Percentiles rank a stretch among this genome's conserved stretches.
Evolutionary conservation across 2,113 vertebrate genomes (phyloP).

Genomic region (Etheostoma cragini): DNA sequence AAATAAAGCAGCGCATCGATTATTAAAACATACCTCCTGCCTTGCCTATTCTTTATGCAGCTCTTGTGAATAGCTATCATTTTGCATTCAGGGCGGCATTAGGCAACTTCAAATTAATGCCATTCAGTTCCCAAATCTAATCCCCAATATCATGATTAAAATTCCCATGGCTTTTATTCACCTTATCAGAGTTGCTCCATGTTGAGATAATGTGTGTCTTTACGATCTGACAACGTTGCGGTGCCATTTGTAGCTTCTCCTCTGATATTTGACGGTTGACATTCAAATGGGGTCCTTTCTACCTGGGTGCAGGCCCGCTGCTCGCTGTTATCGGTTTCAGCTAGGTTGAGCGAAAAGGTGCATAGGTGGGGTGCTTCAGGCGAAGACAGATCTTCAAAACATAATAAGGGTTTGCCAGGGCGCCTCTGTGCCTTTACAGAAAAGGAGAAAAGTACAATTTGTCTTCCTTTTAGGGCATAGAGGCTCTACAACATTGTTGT

Average conservation of each 20-base stretch:
- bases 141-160: conserved; percentile 77
- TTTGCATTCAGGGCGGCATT: conserved; percentile 64
- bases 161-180: conserved; percentile 68
- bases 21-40: conserved; percentile 73
- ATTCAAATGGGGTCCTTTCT: conserved; percentile 77
- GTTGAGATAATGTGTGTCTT: conserved; percentile 71
- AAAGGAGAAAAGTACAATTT: conserved; percentile 53
- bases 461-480: conserved; percentile 49
- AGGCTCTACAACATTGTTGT: conserved; percentile 43
- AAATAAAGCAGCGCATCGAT: conserved; percentile 69
- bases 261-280: conserved; percentile 83
- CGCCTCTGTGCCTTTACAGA: conserved; percentile 51
- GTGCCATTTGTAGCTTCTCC: conserved; percentile 73
- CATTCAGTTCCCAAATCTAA: conserved; percentile 69
- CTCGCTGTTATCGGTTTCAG: conserved; percentile 72
- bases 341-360: conserved; percentile 66
- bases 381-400: conserved; percentile 66
- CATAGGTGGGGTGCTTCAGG: conserved; percentile 72
- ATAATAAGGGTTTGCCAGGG: conserved; percentile 74
- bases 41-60: conserved; percentile 66
- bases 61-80: conserved; percentile 64
- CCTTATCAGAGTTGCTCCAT: conserved; percentile 67
- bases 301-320: conserved; percentile 53
- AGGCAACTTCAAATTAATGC: conserved; percentile 73
- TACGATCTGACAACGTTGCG: conserved; percentile 55